Evolutionary conservation across 2,888 invertebrate genomes (phyloP).

Genomic region (Orthosia cruda): DNA sequence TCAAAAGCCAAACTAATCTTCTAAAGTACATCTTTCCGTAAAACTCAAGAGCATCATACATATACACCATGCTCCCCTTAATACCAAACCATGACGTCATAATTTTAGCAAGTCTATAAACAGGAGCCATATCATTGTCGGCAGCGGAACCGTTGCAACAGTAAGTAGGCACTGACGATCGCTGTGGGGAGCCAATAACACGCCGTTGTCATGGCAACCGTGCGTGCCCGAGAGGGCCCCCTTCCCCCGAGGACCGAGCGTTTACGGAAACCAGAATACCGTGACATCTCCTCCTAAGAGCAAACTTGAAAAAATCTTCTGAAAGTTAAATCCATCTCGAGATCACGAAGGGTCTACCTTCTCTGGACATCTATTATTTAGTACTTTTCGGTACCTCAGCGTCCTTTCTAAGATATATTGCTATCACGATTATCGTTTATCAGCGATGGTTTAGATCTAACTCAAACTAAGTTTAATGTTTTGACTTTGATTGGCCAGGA

Average conservation of each 20-base stretch:
- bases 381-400: conserved; percentile 73
- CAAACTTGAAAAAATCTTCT: conserved; percentile 66
- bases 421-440: conserved; percentile 69
- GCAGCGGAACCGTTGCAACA: conserved; percentile 68
- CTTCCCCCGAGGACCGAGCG: conserved; percentile 82
- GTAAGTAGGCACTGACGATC: conserved; percentile 74
- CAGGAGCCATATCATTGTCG: conserved; percentile 72
- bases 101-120: conserved; percentile 71
- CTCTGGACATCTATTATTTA: conserved; percentile 77
- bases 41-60: conserved; percentile 53
- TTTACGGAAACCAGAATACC: conserved; percentile 83
- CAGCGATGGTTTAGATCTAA: conserved; percentile 69
- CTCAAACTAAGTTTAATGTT: conserved; percentile 54
- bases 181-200: conserved; percentile 89
- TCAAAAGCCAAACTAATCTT: conserved; percentile 35
- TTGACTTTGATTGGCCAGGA: conserved; percentile 56
- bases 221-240: conserved; percentile 82
- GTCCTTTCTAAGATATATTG: conserved; percentile 71
- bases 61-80: conserved; percentile 44
- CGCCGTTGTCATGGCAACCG: conserved; percentile 87
- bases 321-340: conserved; percentile 29
- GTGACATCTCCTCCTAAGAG: conserved; percentile 80
- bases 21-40: conserved; percentile 45
- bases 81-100: conserved; percentile 69
- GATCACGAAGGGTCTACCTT: conserved; percentile 67